Evolutionary conservation across 2,113 vertebrate genomes (phyloP), one percentile per base, ranked within the genome.

Genomic region (Poecile atricapillus): DNA sequence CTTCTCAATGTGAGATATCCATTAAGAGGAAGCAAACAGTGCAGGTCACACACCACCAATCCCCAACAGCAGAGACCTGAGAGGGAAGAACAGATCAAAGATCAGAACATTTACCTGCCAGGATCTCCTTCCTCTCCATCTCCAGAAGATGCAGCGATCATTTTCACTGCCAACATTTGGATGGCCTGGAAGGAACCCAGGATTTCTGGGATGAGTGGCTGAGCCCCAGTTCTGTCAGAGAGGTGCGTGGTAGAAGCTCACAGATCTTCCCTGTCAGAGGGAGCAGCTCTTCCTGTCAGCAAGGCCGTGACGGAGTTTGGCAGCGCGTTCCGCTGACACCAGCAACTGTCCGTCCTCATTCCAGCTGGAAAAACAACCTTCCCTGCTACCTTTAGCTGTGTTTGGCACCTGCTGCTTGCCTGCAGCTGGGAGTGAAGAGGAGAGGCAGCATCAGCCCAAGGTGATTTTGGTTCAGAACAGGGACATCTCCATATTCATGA

Each of bases 361-460:
- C 59, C 95, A 93, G 95, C 95, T 96, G 96, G 43, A n/a, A 89
- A 93, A 96, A 93, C 90, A 95, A 53, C 83, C 28, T 16, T 1
- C 6, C 67, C 60, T 70, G 79, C 68, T 27, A 77, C 94, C 86
- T 94, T 58, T 13, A 24, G 60, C 50, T 9, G 0, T 24, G 3
- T 18, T 90, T 85, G 90, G 94, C 83, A 94, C 88, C 88, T 88
- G 49, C 81, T 82, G 63, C 87, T 37, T 33, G 64, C 44, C 56
- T 39, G 5, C 2, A 9, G 55, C 84, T 87, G 69, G 44, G 37
- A 69, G 23, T 7, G 74, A 19, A 14, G 43, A 44, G 64, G 33
- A 68, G 56, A 52, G 78, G 75, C 53, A 60, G 58, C 67, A 3
- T 12, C 50, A 67, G 15, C 62, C 30, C 47, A 5, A 23, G 24